Base-by-base conservation (phyloP, 2,888 invertebrate genomes). In the Zygaena filipendulae region DNA sequence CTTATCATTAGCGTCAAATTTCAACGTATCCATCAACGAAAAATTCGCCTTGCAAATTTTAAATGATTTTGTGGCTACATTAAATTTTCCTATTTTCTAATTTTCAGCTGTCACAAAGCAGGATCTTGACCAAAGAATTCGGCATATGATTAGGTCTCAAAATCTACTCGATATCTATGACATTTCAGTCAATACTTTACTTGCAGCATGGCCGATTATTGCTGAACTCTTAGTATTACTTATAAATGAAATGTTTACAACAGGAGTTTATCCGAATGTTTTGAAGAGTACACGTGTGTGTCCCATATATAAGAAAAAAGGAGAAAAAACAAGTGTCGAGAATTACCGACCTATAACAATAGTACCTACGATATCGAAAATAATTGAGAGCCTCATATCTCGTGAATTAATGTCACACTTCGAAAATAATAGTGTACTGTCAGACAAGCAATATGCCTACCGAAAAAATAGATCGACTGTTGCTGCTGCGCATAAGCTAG, bases 281-380 rank as follows among this genome's bases (percentile, higher is more conserved):
- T 11, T 22, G 8, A 21, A 21, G 21, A 21, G n/a, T 11, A 11
- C 11, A 2, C 4, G 22, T 3, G 22, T 22, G 5, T 22, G 11
- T 11, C 22, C 22, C 7, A 12, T 22, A 7, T 22, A n/a, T 22
- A 22, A 22, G n/a, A n/a, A n/a, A n/a, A n/a, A n/a, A n/a, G n/a
- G n/a, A n/a, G n/a, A n/a, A n/a, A n/a, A n/a, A n/a, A n/a, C n/a
- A n/a, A n/a, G n/a, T n/a, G n/a, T n/a, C n/a, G n/a, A n/a, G n/a
- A n/a, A n/a, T n/a, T n/a, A n/a, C n/a, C n/a, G n/a, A n/a, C n/a
- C n/a, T n/a, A n/a, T n/a, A n/a, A n/a, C n/a, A n/a, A n/a, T n/a
- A n/a, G n/a, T n/a, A n/a, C n/a, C n/a, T n/a, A n/a, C n/a, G n/a
- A n/a, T n/a, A n/a, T n/a, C n/a, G n/a, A n/a, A n/a, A n/a, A n/a